A percentile compares a stretch with the other conserved stretches of the same genome.
Evolutionary conservation across 2,113 vertebrate genomes (phyloP).

Genomic region (Neoarius graeffei): DNA sequence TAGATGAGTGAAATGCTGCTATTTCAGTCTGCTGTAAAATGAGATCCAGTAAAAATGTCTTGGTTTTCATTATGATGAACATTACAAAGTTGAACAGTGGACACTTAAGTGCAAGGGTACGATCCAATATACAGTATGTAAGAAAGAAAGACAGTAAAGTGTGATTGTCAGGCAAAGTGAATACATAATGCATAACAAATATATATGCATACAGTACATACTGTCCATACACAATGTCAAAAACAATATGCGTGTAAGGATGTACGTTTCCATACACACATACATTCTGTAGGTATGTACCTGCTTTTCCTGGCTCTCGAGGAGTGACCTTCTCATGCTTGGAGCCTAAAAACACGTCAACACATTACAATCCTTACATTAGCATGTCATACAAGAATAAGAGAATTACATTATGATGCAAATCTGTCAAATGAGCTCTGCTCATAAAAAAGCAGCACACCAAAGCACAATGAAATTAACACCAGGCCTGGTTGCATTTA

Average conservation of each 20-base stretch:
- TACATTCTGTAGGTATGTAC: slow-evolving; percentile 75
- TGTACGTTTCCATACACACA: too few species aligned
- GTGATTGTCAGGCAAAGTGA: not conserved
- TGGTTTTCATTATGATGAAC: not conserved
- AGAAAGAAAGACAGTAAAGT: not conserved
- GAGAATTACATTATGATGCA: not conserved
- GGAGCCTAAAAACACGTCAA: slow-evolving; percentile 75
- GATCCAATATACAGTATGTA: not conserved
- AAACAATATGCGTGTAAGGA: not conserved
- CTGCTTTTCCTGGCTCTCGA: slow-evolving; percentile 89
- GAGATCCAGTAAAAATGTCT: not conserved
- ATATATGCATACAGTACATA: slow-evolving; percentile 23
- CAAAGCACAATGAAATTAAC: not conserved
- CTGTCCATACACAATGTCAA: not conserved
- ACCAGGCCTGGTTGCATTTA: slow-evolving; percentile 2
- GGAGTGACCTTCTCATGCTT: slow-evolving; percentile 81
- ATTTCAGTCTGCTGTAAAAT: slow-evolving; percentile 13
- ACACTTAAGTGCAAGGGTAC: not conserved
- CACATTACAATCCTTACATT: not conserved
- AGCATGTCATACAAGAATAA: not conserved
- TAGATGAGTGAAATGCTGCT: slow-evolving; percentile 1
- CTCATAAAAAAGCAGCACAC: not conserved
- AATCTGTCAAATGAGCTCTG: not conserved
- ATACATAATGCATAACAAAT: not conserved
- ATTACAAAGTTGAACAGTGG: too few species aligned